Evolutionary conservation across 2,113 vertebrate genomes (phyloP).

Genomic region (Daubentonia madagascariensis): DNA sequence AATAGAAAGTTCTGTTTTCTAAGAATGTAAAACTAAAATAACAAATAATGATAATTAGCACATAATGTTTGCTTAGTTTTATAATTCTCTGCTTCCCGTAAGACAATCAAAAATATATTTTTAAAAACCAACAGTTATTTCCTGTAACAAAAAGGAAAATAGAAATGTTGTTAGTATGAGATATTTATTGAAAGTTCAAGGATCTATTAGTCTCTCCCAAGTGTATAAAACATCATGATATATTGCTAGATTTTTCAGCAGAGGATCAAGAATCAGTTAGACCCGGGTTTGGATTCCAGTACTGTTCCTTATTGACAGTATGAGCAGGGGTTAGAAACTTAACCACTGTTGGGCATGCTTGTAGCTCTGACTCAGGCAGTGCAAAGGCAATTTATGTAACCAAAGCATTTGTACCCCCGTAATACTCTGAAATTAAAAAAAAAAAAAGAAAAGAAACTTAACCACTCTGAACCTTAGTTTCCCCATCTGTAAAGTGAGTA

Average conservation of each 20-base stretch:
- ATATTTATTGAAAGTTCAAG: not conserved
- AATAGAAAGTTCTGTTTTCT: not conserved
- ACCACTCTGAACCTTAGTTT: not conserved
- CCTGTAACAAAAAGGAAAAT: not conserved
- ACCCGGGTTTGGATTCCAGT: conserved; percentile 5
- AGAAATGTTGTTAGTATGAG: not conserved
- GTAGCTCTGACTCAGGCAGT: too few relatives aligned
- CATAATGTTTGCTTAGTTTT: conserved; percentile 28
- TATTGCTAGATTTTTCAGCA: not conserved
- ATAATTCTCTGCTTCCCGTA: not conserved
- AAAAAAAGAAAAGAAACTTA: too few relatives aligned
- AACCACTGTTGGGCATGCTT: too few relatives aligned
- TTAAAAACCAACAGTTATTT: not conserved
- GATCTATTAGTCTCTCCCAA: not conserved
- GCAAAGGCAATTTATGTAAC: too few relatives aligned
- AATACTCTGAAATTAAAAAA: too few relatives aligned
- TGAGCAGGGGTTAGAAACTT: not conserved
- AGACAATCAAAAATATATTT: conserved; percentile 9
- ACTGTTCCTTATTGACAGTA: not conserved
- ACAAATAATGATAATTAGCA: not conserved
- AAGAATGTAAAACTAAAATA: not conserved
- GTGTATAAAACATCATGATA: not conserved
- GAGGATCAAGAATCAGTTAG: not conserved
- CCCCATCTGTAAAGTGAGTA: not conserved
- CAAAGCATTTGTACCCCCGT: too few relatives aligned